Evolutionary conservation across 2,888 invertebrate species (phyloP), one percentile per base, ranked within the genome.

Genomic region (Hirtodrosophila histrioides): DNA sequence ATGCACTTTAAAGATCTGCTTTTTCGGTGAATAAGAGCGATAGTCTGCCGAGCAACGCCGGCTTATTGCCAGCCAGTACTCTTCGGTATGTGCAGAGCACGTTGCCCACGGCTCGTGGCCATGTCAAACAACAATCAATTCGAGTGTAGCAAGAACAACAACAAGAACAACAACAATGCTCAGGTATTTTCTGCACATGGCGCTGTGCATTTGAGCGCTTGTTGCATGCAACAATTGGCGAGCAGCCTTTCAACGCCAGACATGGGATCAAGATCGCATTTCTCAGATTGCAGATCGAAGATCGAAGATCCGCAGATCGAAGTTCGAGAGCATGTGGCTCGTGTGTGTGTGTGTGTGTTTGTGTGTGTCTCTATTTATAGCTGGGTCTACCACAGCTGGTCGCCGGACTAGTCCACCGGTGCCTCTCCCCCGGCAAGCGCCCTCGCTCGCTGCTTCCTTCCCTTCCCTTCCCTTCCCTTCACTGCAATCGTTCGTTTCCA

Each of bases 121-220:
- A 77, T 74, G 77, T 74, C 73, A 77, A 77, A 74, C 62, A 77
- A 72, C 71, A 72, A 72, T 74, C 78, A 77, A 67, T 74, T 77
- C 74, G 77, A 74, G 74, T 62, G 74, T 57, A 77, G 23, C 65
- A 49, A 40, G 43, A 58, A 23, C 41, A 39, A 24, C 58, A 67
- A 40, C 35, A 35, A 7, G 12, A 33, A 6, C 11, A 51, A 49
- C 45, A 43, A 50, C 37, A 61, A 68, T 49, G 45, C 41, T 50
- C 54, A 35, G 64, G 44, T 17, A 17, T 63, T 70, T 60, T 35
- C 33, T 41, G 53, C 51, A 17, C 17, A 17, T 69, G 39, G 35
- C 24, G 57, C 56, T 56, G 49, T 24, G 43, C 43, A 71, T 68
- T 74, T 74, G 62, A 71, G 56, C 69, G 48, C 37, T 33, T 50